Evolutionary conservation across 92 coral and sea anemone genomes (phyloP).

Genomic region (Plumapathes pennacea): DNA sequence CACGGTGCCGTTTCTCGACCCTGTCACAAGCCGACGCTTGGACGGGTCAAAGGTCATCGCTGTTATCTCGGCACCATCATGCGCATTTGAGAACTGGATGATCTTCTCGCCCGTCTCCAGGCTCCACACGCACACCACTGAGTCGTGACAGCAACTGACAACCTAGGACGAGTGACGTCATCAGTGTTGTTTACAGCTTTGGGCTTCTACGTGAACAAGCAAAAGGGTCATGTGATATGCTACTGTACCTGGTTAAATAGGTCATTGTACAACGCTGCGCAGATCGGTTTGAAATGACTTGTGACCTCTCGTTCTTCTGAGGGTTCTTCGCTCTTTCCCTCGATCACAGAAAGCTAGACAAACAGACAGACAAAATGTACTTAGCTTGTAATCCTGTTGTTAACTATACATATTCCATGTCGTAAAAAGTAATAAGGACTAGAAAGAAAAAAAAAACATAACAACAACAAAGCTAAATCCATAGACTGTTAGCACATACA

Average conservation of each 20-base stretch:
- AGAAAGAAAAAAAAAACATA: too few relatives aligned
- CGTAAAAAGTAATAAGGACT: not conserved
- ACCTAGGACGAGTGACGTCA: conserved; percentile 47
- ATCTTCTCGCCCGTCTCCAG: conserved; percentile 95
- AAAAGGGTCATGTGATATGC: not conserved
- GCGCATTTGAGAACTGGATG: conserved; percentile 96
- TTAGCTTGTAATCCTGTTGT: not conserved
- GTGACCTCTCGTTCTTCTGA: conserved; percentile 83
- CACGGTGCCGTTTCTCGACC: conserved; percentile 91
- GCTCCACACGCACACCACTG: conserved; percentile 97
- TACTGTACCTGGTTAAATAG: conserved; percentile 82
- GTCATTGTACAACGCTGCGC: conserved; percentile 90
- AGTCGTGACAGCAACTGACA: conserved; percentile 94
- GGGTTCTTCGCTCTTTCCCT: conserved; percentile 79
- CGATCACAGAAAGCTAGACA: conserved; percentile 74
- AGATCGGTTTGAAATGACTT: conserved; percentile 88
- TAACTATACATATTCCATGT: too few relatives aligned
- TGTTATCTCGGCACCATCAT: conserved; percentile 83
- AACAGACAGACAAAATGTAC: not conserved
- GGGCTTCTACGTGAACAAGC: not conserved
- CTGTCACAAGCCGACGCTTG: conserved; percentile 84
- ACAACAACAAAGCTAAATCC: too few relatives aligned
- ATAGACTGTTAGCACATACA: too few relatives aligned
- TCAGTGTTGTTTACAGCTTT: not conserved
- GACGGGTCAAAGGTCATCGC: conserved; percentile 97